Percentiles rank a stretch among this genome's conserved stretches.
phyloP scores from a whole-genome alignment of 2,797 vertebrate genomes.

The Coranthus polyacanthus region DNA sequence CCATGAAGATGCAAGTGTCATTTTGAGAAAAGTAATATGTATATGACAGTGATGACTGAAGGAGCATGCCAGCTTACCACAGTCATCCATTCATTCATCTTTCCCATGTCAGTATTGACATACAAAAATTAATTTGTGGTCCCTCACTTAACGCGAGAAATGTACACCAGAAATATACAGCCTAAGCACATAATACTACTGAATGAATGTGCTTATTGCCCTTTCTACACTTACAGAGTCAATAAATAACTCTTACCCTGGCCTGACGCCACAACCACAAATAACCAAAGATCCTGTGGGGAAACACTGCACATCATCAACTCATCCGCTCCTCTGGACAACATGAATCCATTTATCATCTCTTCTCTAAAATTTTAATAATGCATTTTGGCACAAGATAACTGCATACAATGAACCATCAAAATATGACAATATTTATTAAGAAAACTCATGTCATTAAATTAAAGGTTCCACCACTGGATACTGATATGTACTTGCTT shows the following conservation, averaged over 20 bases:
- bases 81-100: slow-evolving; percentile 1
- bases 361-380: neutral
- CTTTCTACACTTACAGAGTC: neutral
- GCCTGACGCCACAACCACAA: slow-evolving; percentile 25
- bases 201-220: slow-evolving; percentile 14
- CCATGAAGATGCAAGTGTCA: slow-evolving; percentile 45
- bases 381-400: neutral
- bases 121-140: slow-evolving; percentile 2
- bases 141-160: slow-evolving; percentile 1
- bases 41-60: slow-evolving; percentile 36
- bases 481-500: too few relatives aligned
- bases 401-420: neutral
- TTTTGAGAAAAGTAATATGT: slow-evolving; percentile 38
- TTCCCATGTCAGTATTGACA: neutral
- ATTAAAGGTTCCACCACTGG: too few relatives aligned
- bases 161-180: slow-evolving; percentile 8
- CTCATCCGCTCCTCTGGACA: neutral
- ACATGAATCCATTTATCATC: neutral
- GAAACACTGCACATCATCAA: slow-evolving; percentile 2
- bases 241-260: slow-evolving; percentile 2
- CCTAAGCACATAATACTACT: slow-evolving; percentile 1
- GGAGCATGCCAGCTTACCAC: neutral
- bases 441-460: neutral
- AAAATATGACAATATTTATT: neutral
- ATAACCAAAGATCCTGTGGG: slow-evolving; percentile 17